These are phyloP conservation scores for Sepioteuthis lessoniana DNA, from an alignment of 2,888 invertebrate species.

Conservation along the genomic window DNA sequence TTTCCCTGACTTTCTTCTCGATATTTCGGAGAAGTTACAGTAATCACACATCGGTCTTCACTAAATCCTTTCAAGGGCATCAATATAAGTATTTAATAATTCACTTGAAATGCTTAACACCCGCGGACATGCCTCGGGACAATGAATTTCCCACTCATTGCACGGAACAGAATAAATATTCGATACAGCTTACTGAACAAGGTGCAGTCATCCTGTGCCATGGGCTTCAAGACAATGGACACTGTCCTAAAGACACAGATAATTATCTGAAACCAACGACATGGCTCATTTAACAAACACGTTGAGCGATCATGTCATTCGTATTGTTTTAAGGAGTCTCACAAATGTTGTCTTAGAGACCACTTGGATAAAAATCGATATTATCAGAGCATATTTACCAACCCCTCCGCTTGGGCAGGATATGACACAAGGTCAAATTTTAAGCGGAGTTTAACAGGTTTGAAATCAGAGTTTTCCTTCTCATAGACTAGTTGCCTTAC, in stretches of 20 bases:
- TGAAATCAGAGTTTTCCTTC: too few species aligned
- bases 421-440: too few species aligned
- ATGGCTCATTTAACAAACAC: not conserved
- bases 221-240: not conserved
- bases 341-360: too few species aligned
- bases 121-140: not conserved
- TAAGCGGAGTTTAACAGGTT: too few species aligned
- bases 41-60: not conserved
- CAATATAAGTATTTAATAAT: not conserved
- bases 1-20: not conserved
- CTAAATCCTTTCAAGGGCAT: not conserved
- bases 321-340: not conserved
- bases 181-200: not conserved
- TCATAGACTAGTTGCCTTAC: too few species aligned
- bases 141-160: not conserved
- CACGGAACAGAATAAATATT: not conserved
- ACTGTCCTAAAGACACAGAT: not conserved
- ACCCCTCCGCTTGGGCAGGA: too few species aligned
- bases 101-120: not conserved
- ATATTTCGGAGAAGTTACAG: not conserved
- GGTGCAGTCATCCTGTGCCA: not conserved
- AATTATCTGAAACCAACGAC: not conserved
- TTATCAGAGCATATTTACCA: too few species aligned
- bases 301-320: not conserved
- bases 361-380: too few species aligned